Conservation (phyloP, 2,797 vertebrate species). For the Phalanger gymnotis region DNA sequence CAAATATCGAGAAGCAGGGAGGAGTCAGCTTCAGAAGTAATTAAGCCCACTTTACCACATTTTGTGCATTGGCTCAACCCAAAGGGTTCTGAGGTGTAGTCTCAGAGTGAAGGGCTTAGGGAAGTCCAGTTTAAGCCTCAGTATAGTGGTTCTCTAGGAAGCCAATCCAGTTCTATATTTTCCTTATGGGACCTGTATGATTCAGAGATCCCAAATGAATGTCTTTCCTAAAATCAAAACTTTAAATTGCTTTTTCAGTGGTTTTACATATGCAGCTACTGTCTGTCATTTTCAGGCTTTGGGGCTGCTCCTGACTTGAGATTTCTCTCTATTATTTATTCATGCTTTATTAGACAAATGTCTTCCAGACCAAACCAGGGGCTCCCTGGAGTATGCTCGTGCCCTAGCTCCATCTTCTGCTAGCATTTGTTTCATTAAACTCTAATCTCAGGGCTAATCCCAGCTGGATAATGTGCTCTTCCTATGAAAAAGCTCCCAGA, state of each 20-base stretch:
- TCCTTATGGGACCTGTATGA: neutral
- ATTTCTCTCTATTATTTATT: conserved; percentile 72
- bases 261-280: conserved; percentile 20
- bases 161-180: neutral
- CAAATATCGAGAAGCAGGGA: neutral
- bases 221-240: conserved; percentile 34
- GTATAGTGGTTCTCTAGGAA: neutral
- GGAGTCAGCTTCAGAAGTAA: neutral
- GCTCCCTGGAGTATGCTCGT: conserved; percentile 49
- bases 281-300: conserved; percentile 42
- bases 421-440: conserved; percentile 77
- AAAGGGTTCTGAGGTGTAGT: neutral
- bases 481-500: conserved; percentile 49
- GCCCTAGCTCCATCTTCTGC: conserved; percentile 49
- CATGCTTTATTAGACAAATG: conserved; percentile 74
- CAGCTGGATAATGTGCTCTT: conserved; percentile 69
- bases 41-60: neutral
- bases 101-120: neutral
- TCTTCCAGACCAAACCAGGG: conserved; percentile 62
- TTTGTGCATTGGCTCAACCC: neutral
- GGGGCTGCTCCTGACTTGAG: conserved; percentile 59
- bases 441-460: conserved; percentile 69
- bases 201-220: conserved; percentile 2
- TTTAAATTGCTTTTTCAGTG: conserved; percentile 61
- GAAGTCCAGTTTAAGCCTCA: neutral